Percentiles rank a stretch among this genome's conserved stretches.
These are phyloP conservation scores for Ornithorhynchus anatinus DNA, from an alignment of 2,113 vertebrate genomes.

Conservation along the genomic window DNA sequence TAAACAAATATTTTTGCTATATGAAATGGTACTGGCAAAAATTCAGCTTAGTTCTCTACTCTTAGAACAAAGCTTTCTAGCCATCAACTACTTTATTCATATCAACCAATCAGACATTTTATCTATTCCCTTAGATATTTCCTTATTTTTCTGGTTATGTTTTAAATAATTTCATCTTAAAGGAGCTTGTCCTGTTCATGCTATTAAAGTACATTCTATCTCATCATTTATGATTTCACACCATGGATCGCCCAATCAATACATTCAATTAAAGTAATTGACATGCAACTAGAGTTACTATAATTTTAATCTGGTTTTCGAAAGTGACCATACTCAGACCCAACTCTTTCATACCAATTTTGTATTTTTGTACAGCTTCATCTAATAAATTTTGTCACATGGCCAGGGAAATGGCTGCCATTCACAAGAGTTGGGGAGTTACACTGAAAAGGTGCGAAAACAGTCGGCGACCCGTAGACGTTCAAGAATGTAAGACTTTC, in stretches of 20 bases:
- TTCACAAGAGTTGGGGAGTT: conserved; percentile 16
- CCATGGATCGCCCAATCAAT: neutral
- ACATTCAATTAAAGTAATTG: neutral
- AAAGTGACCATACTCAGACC: neutral
- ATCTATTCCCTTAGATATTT: neutral
- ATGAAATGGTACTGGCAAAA: neutral
- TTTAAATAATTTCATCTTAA: neutral
- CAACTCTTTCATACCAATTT: conserved; percentile 18
- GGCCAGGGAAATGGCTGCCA: neutral
- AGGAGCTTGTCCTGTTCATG: neutral
- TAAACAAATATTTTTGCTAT: conserved; percentile 29
- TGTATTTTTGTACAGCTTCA: neutral
- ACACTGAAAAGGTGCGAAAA: neutral
- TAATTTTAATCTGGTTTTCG: neutral
- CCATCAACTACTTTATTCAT: conserved; percentile 1
- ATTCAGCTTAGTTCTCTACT: conserved; percentile 11
- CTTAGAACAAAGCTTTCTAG: neutral
- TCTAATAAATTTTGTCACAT: conserved; percentile 4
- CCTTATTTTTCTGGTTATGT: neutral
- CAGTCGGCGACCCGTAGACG: neutral
- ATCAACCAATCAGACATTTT: neutral
- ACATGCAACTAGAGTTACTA: neutral
- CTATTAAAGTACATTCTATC: neutral
- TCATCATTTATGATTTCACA: neutral
- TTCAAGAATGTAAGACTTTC: neutral